These are phyloP conservation scores for Acanthurus tractus DNA, from an alignment of 2,797 vertebrate species.

Conservation along the genomic window DNA sequence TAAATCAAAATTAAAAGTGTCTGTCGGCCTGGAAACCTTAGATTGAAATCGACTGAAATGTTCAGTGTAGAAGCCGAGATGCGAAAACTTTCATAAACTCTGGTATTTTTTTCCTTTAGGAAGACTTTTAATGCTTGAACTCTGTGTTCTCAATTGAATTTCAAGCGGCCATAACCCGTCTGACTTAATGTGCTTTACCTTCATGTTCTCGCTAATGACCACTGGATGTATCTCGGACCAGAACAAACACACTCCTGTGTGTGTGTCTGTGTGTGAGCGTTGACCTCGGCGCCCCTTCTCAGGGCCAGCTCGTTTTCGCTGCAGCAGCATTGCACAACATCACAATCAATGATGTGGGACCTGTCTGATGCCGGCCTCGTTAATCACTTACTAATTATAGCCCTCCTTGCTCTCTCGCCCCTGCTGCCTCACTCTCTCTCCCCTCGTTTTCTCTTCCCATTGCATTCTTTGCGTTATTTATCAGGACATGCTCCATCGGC, in stretches of 20 bases:
- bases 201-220: constrained; percentile 56
- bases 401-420: constrained; percentile 50
- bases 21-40: not conserved
- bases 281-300: constrained; percentile 68
- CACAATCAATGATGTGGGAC: constrained; percentile 82
- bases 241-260: constrained; percentile 41
- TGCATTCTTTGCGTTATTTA: constrained; percentile 76
- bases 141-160: constrained; percentile 8
- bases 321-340: constrained; percentile 71
- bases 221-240: constrained; percentile 33
- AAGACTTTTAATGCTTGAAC: not conserved
- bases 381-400: constrained; percentile 88
- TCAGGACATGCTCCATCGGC: constrained; percentile 67
- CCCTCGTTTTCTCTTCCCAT: constrained; percentile 62
- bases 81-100: not conserved
- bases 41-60: not conserved
- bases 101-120: not conserved
- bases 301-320: constrained; percentile 67
- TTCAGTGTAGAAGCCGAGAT: not conserved
- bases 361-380: constrained; percentile 78
- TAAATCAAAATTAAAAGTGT: not conserved
- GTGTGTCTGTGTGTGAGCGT: constrained; percentile 27
- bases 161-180: constrained; percentile 9
- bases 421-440: constrained; percentile 11
- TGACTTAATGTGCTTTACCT: constrained; percentile 46